phyloP scores from a whole-genome alignment of 2,113 vertebrate genomes.

The Benitochromis conjunctus region DNA sequence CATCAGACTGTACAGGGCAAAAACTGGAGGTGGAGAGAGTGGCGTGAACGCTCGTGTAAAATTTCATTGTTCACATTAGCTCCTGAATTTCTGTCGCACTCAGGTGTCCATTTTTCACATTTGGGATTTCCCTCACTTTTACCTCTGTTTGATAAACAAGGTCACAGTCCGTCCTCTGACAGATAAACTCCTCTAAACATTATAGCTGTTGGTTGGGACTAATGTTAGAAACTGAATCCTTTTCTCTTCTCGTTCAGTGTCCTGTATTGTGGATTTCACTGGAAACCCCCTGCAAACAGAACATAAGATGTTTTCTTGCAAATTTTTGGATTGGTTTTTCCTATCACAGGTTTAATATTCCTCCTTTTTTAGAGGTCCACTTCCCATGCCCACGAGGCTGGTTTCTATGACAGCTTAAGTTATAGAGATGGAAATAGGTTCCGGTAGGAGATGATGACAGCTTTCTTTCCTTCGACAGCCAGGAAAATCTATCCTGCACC shows the following conservation, averaged over 20 bases:
- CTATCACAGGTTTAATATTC: neutral
- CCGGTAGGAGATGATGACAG: neutral
- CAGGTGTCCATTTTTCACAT: slow-evolving; percentile 46
- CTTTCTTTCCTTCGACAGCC: neutral
- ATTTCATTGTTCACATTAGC: neutral
- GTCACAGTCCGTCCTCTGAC: neutral
- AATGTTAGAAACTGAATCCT: slow-evolving; percentile 18
- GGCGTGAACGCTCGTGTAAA: neutral
- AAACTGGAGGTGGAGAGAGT: neutral
- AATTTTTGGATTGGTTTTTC: neutral
- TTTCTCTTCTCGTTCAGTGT: neutral
- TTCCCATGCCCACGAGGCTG: neutral
- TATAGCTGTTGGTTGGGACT: neutral
- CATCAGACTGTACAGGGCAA: slow-evolving; percentile 13
- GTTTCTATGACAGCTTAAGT: neutral
- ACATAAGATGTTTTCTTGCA: slow-evolving; percentile 20
- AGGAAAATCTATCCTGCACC: neutral
- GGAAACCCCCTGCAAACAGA: slow-evolving; percentile 33
- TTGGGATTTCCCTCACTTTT: slow-evolving; percentile 42
- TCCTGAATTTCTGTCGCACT: neutral
- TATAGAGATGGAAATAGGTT: neutral
- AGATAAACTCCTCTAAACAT: neutral
- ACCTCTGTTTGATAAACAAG: slow-evolving; percentile 13
- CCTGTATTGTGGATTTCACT: neutral
- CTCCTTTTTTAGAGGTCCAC: neutral